phyloP scores from a whole-genome alignment of 2,113 vertebrate genomes.

The Corynorhinus townsendii region DNA sequence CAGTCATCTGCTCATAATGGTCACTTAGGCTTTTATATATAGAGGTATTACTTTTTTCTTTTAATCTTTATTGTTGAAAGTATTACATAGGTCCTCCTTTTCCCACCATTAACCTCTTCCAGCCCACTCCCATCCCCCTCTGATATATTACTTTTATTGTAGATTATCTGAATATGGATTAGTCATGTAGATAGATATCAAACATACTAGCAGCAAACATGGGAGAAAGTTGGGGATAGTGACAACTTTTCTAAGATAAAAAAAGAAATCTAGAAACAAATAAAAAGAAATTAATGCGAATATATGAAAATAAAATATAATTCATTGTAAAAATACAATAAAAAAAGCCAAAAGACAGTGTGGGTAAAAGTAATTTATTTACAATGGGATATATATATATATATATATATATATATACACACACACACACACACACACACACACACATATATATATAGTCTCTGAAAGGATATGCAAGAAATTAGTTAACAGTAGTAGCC shows the following conservation, averaged over 20 bases:
- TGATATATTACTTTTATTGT: neutral
- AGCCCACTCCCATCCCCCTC: too few relatives aligned
- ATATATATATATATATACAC: neutral
- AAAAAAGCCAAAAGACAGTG: neutral
- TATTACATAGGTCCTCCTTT: too few relatives aligned
- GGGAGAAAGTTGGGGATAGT: neutral
- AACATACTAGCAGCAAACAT: neutral
- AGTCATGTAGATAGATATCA: neutral
- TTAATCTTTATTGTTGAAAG: too few relatives aligned
- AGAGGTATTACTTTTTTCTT: too few relatives aligned
- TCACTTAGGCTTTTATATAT: too few relatives aligned
- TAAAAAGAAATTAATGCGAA: neutral
- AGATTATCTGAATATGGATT: neutral
- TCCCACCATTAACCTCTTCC: too few relatives aligned
- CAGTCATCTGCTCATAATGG: too few relatives aligned
- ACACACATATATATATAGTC: neutral
- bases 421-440: too few relatives aligned
- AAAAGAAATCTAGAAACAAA: neutral
- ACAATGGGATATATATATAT: neutral
- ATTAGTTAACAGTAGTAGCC: neutral
- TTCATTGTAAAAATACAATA: neutral
- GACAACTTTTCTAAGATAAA: neutral
- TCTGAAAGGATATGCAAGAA: neutral
- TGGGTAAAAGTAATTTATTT: neutral
- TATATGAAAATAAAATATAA: slow-evolving; percentile 22